A percentile compares a stretch with the other conserved stretches of the same genome.
Evolutionary conservation across 2,797 vertebrate species (phyloP).

Genomic region (Scolopax rusticola): DNA sequence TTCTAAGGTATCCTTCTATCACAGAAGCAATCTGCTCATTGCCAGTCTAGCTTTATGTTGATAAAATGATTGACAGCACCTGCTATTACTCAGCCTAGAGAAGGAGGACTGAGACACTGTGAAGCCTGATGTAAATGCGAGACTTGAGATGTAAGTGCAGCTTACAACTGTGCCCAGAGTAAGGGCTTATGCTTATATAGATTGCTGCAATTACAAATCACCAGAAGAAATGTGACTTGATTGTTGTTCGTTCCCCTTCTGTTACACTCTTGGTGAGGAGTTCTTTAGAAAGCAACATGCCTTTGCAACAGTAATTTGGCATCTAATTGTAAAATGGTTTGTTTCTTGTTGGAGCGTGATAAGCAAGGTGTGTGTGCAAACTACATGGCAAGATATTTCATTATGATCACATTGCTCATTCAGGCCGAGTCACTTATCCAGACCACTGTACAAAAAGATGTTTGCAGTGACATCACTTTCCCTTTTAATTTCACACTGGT

Average conservation of each 20-base stretch:
- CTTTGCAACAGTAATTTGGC: background rate
- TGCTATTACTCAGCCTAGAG: background rate
- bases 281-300: background rate
- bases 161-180: background rate
- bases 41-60: background rate
- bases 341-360: background rate
- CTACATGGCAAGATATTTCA: background rate
- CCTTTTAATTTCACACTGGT: background rate
- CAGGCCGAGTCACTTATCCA: background rate
- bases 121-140: background rate
- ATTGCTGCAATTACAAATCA: background rate
- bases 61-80: background rate
- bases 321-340: background rate
- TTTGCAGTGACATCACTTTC: background rate
- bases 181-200: background rate
- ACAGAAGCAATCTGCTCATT: background rate
- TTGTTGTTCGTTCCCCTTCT: background rate
- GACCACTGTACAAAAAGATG: background rate
- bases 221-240: background rate
- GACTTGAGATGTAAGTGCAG: background rate
- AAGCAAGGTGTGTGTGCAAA: background rate
- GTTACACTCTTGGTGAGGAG: background rate
- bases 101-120: background rate
- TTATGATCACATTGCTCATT: rapidly evolving
- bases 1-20: background rate